phyloP scores from a whole-genome alignment of 2,113 vertebrate genomes.

The Takifugu bimaculatus region DNA sequence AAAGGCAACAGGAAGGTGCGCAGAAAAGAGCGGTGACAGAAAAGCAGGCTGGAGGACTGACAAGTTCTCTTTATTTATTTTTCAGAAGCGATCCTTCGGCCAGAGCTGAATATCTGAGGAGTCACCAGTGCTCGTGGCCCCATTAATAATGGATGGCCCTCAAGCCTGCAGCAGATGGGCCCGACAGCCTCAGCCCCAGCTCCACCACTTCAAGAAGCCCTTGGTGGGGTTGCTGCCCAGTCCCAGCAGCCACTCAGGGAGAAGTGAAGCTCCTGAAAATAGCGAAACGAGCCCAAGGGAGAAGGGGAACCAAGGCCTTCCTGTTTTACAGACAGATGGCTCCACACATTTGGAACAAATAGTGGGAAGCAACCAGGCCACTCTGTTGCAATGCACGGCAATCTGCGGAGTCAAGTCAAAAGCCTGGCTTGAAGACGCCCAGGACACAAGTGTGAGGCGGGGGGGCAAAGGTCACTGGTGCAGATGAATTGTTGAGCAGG shows the following conservation, averaged over 20 bases:
- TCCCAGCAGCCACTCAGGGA: constrained; percentile 67
- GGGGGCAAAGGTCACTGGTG: constrained; percentile 58
- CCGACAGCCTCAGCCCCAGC: constrained; percentile 75
- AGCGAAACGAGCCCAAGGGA: constrained; percentile 78
- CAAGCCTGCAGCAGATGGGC: constrained; percentile 89
- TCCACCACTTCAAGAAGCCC: constrained; percentile 75
- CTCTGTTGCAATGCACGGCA: constrained; percentile 67
- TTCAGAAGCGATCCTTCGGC: constrained; percentile 86
- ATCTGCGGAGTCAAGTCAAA: constrained; percentile 57
- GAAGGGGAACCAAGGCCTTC: constrained; percentile 84
- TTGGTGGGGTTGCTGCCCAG: constrained; percentile 68
- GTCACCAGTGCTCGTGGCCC: constrained; percentile 78
- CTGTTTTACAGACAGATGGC: constrained; percentile 87
- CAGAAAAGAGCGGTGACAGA: constrained; percentile 43
- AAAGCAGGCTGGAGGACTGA: constrained; percentile 46
- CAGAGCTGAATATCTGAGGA: constrained; percentile 93
- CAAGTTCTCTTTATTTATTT: constrained; percentile 52
- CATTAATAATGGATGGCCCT: constrained; percentile 98
- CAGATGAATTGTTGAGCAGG: constrained; percentile 60
- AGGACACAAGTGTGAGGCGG: constrained; percentile 36
- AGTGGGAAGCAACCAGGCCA: constrained; percentile 73
- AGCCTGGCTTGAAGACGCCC: constrained; percentile 56
- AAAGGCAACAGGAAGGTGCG: constrained; percentile 73
- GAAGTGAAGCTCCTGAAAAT: constrained; percentile 83
- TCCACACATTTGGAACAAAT: constrained; percentile 78